These are phyloP conservation scores for Oenanthe oenanthe DNA, from an alignment of 2,113 vertebrate species.

Conservation along the genomic window DNA sequence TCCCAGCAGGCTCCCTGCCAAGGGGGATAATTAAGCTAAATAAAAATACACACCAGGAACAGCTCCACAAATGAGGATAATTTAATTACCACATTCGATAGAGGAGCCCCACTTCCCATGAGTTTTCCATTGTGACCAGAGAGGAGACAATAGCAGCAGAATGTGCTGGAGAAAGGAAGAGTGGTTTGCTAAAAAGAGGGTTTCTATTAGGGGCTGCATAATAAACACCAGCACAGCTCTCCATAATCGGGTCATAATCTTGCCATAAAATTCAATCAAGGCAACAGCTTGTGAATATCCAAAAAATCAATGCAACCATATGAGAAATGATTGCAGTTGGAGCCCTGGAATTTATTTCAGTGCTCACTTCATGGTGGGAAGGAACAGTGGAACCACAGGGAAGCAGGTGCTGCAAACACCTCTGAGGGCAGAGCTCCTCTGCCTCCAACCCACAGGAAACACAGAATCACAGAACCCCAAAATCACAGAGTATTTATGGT, in stretches of 20 bases:
- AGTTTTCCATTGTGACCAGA: conserved; percentile 46
- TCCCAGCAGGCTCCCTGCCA: conserved; percentile 63
- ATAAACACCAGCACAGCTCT: conserved; percentile 29
- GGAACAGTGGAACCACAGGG: neutral
- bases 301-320: conserved; percentile 30
- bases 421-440: neutral
- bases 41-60: conserved; percentile 56
- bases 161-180: conserved; percentile 29
- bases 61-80: conserved; percentile 67
- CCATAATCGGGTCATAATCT: conserved; percentile 49
- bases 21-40: conserved; percentile 65
- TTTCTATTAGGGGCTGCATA: conserved; percentile 44
- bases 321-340: conserved; percentile 23
- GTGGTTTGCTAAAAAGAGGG: neutral
- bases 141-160: conserved; percentile 31
- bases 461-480: neutral
- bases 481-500: neutral
- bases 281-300: conserved; percentile 56
- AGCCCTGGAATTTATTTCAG: neutral
- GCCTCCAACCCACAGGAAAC: neutral
- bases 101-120: conserved; percentile 54
- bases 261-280: conserved; percentile 61
- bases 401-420: neutral
- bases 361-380: neutral
- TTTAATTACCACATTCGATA: conserved; percentile 57